Base-by-base conservation (phyloP, 2,113 vertebrate genomes). In the Limnothrissa miodon region DNA sequence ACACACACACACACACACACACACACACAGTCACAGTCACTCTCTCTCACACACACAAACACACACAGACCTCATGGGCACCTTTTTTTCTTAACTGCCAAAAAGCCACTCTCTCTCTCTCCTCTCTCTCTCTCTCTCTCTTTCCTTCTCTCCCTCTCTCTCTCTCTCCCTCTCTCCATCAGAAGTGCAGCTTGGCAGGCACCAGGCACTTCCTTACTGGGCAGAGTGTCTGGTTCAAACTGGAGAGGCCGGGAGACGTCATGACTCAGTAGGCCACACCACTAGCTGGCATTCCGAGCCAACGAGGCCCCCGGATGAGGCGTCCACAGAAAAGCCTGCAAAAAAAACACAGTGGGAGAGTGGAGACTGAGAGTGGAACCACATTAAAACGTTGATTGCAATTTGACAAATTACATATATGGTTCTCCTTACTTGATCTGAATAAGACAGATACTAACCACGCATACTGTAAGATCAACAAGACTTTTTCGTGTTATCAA, bases 161-260 rank as follows among this genome's bases (percentile, higher is more conserved):
- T 56, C 53, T 56, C 53, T 56, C 53, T 56, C 11, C 23, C 11
- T 66, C 59, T 66, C 23, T 33, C 29, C 5, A 5, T 74, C 51
- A 23, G 19, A 56, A 56, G 21, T 56, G 51, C 29, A 11, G 1
- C 66, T 74, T 74, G 66, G 66, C 66, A 74, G 11, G 29, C 13
- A 15, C 25, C 29, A 29, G 0, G 66, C 29, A 33, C 66, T 74
- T 74, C 66, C 66, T 74, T 74, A 74, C 66, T 74, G 66, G 66
- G 66, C 66, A 74, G 33, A 74, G 66, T 33, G 66, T 74, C 66
- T 74, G 66, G 66, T 74, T 13, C 9, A 74, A 33, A 36, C 66
- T 21, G 33, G 66, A 36, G 29, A 74, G 29, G 66, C 29, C 19
- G 33, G 66, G 29, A 39, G 66, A 9, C 66, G 29, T 36, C 66